These are phyloP conservation scores for Erpornis zantholeuca DNA, from an alignment of 2,113 vertebrate species.

Conservation along the genomic window DNA sequence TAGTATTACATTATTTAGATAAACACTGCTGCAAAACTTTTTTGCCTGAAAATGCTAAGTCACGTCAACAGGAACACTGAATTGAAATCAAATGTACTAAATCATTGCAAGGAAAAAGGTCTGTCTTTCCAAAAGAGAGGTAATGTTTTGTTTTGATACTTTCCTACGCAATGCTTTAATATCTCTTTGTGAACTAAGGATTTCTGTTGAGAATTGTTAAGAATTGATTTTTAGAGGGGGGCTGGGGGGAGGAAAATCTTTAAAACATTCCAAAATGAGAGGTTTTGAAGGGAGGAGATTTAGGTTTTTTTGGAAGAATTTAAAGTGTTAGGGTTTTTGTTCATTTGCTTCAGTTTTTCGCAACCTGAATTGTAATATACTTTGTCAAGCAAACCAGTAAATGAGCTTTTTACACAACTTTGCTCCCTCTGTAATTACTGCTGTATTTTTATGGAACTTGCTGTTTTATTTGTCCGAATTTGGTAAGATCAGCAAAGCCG, in stretches of 20 bases:
- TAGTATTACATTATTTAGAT: neutral
- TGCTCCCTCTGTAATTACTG: conserved; percentile 11
- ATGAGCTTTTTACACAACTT: conserved; percentile 34
- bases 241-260: neutral
- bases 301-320: neutral
- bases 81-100: neutral
- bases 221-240: neutral
- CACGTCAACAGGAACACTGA: neutral
- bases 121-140: conserved; percentile 8
- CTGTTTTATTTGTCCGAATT: neutral
- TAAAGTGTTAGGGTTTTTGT: neutral
- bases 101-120: neutral
- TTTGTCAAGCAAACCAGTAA: conserved; percentile 27
- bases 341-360: neutral
- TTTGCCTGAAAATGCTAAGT: conserved; percentile 11
- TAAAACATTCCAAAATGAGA: neutral
- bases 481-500: neutral
- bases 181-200: neutral
- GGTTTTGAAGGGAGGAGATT: neutral
- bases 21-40: neutral
- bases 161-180: neutral
- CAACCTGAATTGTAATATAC: neutral
- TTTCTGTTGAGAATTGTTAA: conserved; percentile 10
- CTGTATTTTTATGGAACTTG: conserved; percentile 20
- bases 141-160: conserved; percentile 28